Evolutionary conservation across 2,888 invertebrate genomes (phyloP).

Genomic region (Leptinotarsa tumamoca): DNA sequence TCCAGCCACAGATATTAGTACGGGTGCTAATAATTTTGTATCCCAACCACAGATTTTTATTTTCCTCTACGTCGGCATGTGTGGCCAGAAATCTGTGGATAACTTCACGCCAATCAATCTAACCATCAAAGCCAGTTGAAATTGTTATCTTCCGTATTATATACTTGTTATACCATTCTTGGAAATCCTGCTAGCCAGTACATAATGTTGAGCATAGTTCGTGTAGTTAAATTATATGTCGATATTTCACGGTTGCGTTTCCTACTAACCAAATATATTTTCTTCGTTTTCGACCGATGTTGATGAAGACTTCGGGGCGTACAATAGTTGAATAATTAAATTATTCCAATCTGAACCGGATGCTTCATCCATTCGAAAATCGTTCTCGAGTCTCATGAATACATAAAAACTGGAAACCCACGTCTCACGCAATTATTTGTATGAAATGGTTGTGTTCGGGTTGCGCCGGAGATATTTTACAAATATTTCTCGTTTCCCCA

Average conservation of each 20-base stretch:
- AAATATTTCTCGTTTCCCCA: constrained; percentile 24
- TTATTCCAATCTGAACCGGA: constrained; percentile 31
- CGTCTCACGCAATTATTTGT: constrained; percentile 29
- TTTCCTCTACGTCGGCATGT: too few species aligned
- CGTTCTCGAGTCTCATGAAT: constrained; percentile 32
- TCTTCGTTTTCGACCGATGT: background rate
- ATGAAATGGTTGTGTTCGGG: constrained; percentile 28
- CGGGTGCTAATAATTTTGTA: too few species aligned
- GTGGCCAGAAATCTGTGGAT: too few species aligned
- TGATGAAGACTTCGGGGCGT: background rate
- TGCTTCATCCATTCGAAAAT: constrained; percentile 33
- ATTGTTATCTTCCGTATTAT: constrained; percentile 2
- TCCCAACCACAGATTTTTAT: too few species aligned
- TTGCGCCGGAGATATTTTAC: constrained; percentile 25
- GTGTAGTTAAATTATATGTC: constrained; percentile 2
- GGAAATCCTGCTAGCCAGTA: constrained; percentile 11
- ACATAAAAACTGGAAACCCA: constrained; percentile 32
- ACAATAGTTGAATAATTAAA: constrained; percentile 23
- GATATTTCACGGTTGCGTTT: background rate
- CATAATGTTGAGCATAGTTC: constrained; percentile 1
- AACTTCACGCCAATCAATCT: background rate
- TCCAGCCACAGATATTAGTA: too few species aligned
- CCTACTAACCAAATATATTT: background rate
- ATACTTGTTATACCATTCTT: constrained; percentile 3
- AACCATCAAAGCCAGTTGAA: background rate